Conservation (phyloP, 30 jellyfish, hydroid and myxozoan species). For the Rhopilema esculentum region DNA sequence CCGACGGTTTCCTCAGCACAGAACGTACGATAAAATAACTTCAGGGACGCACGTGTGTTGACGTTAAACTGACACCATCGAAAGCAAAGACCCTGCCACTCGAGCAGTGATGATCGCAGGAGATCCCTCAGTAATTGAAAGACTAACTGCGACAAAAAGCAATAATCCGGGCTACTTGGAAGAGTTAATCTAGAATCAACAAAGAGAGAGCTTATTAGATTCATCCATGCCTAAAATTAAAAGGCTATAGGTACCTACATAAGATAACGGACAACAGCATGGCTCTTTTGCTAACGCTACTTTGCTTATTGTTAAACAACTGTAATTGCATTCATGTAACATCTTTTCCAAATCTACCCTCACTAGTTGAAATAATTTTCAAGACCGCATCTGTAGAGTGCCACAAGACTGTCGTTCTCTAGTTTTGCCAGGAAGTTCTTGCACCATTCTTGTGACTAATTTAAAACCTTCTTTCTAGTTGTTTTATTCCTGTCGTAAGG, state of each 20-base stretch:
- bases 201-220: neutral
- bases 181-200: conserved; percentile 7
- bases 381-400: neutral
- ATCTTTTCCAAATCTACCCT: neutral
- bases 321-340: too few relatives aligned
- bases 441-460: too few relatives aligned
- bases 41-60: neutral
- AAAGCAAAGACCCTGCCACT: neutral
- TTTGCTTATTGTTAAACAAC: too few relatives aligned
- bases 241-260: neutral
- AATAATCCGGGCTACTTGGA: conserved; percentile 2
- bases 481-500: too few relatives aligned
- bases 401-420: neutral
- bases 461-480: too few relatives aligned
- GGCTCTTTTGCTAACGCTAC: too few relatives aligned
- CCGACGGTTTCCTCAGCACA: too few relatives aligned
- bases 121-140: neutral
- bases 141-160: conserved; percentile 6
- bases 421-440: neutral
- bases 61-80: neutral
- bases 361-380: neutral
- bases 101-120: neutral
- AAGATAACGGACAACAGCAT: neutral
- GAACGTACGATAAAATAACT: too few relatives aligned
- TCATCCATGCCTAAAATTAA: neutral